Conservation (phyloP, 2,888 invertebrate species). For the Limenitis arthemis region DNA sequence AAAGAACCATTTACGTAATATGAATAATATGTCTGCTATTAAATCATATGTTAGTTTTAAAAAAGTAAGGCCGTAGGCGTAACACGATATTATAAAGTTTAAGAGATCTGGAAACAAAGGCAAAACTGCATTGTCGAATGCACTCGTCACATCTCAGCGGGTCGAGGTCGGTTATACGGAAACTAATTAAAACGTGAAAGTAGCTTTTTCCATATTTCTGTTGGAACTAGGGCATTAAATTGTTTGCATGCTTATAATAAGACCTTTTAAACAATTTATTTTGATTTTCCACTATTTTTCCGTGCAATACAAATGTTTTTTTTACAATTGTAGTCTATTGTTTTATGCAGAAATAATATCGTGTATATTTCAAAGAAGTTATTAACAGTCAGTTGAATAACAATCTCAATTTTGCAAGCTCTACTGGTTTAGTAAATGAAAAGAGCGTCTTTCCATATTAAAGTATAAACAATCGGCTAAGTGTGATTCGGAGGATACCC, state of each 20-base stretch:
- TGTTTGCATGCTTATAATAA: conserved; percentile 19
- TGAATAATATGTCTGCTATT: not conserved
- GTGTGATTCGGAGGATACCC: no score
- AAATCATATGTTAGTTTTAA: not conserved
- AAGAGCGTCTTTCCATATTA: no score
- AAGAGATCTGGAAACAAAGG: conserved; percentile 4
- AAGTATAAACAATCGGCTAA: no score
- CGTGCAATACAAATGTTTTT: not conserved
- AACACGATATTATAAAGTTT: not conserved
- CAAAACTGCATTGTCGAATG: conserved; percentile 7
- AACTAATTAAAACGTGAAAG: conserved; percentile 22
- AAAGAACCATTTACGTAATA: not conserved
- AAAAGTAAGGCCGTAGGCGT: not conserved
- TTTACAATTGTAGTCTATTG: no score
- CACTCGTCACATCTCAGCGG: conserved; percentile 8
- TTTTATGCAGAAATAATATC: no score
- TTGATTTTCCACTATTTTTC: not conserved
- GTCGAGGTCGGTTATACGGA: conserved; percentile 17
- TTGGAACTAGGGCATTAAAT: conserved; percentile 17
- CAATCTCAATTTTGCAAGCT: no score
- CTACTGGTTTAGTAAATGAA: no score
- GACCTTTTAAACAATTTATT: conserved; percentile 1
- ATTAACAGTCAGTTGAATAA: no score
- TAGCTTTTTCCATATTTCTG: conserved; percentile 15
- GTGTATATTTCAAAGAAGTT: no score